Percentiles rank a stretch among this genome's conserved stretches.
These are phyloP conservation scores for Piezodorus guildinii DNA, from an alignment of 1,140 invertebrate species.

Conservation along the genomic window DNA sequence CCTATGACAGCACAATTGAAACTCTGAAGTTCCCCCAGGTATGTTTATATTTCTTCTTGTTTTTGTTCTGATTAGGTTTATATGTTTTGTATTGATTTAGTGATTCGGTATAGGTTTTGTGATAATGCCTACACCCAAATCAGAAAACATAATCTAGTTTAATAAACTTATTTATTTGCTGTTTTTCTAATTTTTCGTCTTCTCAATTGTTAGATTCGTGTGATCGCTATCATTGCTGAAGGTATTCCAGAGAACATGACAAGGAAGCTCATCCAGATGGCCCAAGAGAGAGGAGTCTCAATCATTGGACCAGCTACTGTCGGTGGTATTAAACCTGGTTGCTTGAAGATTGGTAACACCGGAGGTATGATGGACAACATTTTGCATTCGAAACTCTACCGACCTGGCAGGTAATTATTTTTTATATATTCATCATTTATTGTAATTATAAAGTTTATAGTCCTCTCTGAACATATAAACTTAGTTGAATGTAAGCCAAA, in stretches of 20 bases:
- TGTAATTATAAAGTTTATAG: no score
- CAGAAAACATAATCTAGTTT: no score
- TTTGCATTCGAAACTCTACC: slow-evolving; percentile 89
- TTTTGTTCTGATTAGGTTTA: no score
- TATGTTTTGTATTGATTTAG: no score
- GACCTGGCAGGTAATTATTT: slow-evolving; percentile 60
- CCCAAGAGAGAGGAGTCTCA: slow-evolving; percentile 66
- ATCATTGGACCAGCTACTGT: slow-evolving; percentile 97
- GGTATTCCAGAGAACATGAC: slow-evolving; percentile 98
- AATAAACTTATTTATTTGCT: no score
- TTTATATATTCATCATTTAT: neutral
- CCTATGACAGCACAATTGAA: slow-evolving; percentile 94
- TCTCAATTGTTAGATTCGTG: slow-evolving; percentile 56
- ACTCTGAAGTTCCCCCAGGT: slow-evolving; percentile 80
- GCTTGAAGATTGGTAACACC: slow-evolving; percentile 99
- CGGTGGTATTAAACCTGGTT: slow-evolving; percentile 95
- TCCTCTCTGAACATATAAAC: no score
- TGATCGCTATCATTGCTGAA: slow-evolving; percentile 97
- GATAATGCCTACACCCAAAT: no score
- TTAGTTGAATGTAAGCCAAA: neutral
- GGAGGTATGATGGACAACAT: slow-evolving; percentile 99
- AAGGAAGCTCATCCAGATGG: slow-evolving; percentile 80
- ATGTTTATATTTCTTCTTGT: no score
- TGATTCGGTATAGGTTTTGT: no score
- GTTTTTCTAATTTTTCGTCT: no score